A percentile compares a stretch with the other conserved stretches of the same genome.
These are phyloP conservation scores for Muntiacus muntjak DNA, from an alignment of 2,113 vertebrate genomes.

Conservation along the genomic window DNA sequence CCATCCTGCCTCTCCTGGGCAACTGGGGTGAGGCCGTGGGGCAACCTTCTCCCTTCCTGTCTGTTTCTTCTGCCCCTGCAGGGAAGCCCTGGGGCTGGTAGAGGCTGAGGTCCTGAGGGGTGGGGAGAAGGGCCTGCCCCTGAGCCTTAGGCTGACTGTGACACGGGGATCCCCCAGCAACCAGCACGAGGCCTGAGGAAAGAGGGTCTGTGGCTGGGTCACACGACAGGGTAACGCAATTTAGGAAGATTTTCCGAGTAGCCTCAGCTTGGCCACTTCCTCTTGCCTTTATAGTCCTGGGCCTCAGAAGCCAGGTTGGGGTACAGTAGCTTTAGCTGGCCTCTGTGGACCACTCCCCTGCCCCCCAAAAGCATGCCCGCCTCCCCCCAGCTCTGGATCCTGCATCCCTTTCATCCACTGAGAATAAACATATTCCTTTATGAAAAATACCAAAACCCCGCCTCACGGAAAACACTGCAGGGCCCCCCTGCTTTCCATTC, in stretches of 20 bases:
- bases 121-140: not conserved
- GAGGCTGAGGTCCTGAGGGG: not conserved
- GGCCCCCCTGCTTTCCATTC: not conserved
- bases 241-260: constrained; percentile 60
- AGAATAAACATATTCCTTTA: constrained; percentile 17
- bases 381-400: not conserved
- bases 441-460: not conserved
- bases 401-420: not conserved
- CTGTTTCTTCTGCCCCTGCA: not conserved
- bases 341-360: not conserved
- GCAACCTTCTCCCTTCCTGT: not conserved
- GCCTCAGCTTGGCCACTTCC: constrained; percentile 57
- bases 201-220: constrained; percentile 40
- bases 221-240: not conserved
- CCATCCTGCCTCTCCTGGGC: not conserved
- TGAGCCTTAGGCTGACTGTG: not conserved
- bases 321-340: not conserved
- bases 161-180: not conserved
- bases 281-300: not conserved
- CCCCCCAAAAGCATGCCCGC: not conserved
- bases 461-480: not conserved
- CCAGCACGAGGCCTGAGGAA: not conserved
- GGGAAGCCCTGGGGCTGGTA: not conserved
- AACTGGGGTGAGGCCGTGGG: not conserved
- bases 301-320: not conserved